Percentiles rank a stretch among this genome's conserved stretches.
Evolutionary conservation across 2,113 vertebrate species (phyloP).

Genomic region (Dendropsophus ebraccatus): DNA sequence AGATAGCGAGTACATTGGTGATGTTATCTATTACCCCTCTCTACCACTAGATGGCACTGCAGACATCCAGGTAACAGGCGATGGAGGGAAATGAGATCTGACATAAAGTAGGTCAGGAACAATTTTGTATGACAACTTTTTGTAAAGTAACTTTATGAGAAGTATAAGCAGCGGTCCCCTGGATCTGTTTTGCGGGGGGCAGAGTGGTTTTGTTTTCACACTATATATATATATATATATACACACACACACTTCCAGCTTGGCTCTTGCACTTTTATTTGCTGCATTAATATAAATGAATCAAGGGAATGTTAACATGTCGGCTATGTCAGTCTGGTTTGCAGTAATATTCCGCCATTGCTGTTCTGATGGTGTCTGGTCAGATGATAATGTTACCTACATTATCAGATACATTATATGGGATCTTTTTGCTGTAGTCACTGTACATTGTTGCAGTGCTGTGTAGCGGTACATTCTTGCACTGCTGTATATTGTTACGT

Average conservation of each 20-base stretch:
- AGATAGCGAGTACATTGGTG: too few relatives aligned
- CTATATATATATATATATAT: too few relatives aligned
- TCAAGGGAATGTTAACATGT: neutral
- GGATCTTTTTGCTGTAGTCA: too few relatives aligned
- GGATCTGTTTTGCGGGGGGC: neutral
- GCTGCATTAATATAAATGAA: neutral
- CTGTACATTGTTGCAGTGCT: too few relatives aligned
- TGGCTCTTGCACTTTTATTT: neutral
- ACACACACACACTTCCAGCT: neutral
- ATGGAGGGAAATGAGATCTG: neutral
- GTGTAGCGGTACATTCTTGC: too few relatives aligned
- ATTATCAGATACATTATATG: too few relatives aligned
- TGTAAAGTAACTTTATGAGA: neutral
- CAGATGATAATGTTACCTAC: too few relatives aligned
- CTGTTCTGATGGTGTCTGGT: neutral
- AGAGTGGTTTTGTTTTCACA: constrained; percentile 5
- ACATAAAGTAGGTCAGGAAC: neutral
- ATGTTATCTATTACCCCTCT: neutral
- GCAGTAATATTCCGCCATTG: neutral
- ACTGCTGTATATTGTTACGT: too few relatives aligned
- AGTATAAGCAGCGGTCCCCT: neutral
- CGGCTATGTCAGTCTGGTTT: neutral
- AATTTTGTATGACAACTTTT: constrained; percentile 33
- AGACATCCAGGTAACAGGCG: constrained; percentile 18
- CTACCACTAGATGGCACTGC: neutral